Percentiles rank a stretch among this genome's conserved stretches.
Conservation (phyloP, 1,140 invertebrate genomes). For the Euwallacea fornicatus region DNA sequence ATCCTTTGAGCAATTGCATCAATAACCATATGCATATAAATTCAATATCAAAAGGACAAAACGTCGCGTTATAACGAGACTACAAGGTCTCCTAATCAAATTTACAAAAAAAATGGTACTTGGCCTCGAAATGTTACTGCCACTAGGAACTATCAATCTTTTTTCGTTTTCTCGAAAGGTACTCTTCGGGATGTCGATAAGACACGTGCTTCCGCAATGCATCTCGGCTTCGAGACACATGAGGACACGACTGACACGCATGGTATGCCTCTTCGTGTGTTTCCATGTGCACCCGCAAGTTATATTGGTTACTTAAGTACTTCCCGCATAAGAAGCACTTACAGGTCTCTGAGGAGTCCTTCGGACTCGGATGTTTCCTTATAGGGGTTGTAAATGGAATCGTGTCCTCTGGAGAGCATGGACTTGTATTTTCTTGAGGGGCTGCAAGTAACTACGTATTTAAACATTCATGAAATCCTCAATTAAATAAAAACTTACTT, state of each 20-base stretch:
- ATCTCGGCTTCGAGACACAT: conserved; percentile 82
- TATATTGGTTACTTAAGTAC: conserved; percentile 87
- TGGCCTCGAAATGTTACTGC: too few species aligned
- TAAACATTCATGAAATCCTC: conserved; percentile 7
- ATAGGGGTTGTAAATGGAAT: conserved; percentile 10
- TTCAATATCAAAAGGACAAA: too few species aligned
- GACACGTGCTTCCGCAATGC: conserved; percentile 85
- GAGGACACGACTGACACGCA: conserved; percentile 80
- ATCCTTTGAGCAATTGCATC: too few species aligned
- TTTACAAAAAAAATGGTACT: too few species aligned
- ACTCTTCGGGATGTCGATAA: conserved; percentile 72
- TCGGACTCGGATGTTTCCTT: conserved; percentile 33
- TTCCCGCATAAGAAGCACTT: conserved; percentile 81
- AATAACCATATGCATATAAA: too few species aligned
- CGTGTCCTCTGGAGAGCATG: conserved; percentile 32
- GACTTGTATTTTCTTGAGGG: conserved; percentile 33
- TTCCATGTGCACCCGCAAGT: conserved; percentile 85
- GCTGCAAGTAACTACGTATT: conserved; percentile 11
- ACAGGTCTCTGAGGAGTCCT: conserved; percentile 51
- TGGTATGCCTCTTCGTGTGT: conserved; percentile 81
- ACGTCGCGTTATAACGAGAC: too few species aligned
- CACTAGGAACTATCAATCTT: conserved; percentile 42
- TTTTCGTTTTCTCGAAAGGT: conserved; percentile 50
- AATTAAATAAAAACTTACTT: conserved; percentile 12
- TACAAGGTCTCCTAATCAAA: too few species aligned